A percentile compares a stretch with the other conserved stretches of the same genome.
phyloP scores from a whole-genome alignment of 2,797 vertebrate genomes.

The Bradypus variegatus region DNA sequence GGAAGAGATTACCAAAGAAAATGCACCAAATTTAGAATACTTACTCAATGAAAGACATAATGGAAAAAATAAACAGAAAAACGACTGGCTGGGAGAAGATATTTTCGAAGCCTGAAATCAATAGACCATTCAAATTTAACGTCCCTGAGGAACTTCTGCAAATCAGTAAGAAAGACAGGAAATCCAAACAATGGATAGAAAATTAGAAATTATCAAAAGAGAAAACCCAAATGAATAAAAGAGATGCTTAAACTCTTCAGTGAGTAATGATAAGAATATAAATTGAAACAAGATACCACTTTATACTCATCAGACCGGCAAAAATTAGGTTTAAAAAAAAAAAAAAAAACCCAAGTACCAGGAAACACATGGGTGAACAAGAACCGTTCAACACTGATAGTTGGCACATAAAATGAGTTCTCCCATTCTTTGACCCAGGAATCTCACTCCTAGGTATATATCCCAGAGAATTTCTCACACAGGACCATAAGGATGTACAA shows the following conservation, averaged over 20 bases:
- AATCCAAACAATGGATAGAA: background rate
- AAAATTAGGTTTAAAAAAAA: background rate
- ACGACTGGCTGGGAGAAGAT: background rate
- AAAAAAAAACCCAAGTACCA: background rate
- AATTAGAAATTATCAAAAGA: conserved; percentile 12
- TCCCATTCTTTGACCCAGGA: background rate
- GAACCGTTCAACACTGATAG: background rate
- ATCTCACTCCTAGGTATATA: background rate
- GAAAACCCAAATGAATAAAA: background rate
- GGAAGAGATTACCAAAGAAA: conserved; percentile 13
- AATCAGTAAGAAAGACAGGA: background rate
- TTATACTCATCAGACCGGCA: background rate
- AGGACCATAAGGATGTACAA: background rate
- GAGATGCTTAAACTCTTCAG: conserved; percentile 1
- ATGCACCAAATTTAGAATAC: background rate
- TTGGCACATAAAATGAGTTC: background rate
- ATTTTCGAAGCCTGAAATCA: conserved; percentile 2
- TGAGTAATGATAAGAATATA: background rate
- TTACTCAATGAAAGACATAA: background rate
- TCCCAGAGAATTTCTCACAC: background rate
- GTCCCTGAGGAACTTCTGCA: background rate
- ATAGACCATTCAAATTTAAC: conserved; percentile 9
- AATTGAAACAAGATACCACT: background rate
- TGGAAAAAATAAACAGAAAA: background rate
- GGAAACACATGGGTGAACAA: conserved; percentile 23